These are phyloP conservation scores for Miniopterus natalensis DNA, from an alignment of 2,113 vertebrate species.

Conservation along the genomic window DNA sequence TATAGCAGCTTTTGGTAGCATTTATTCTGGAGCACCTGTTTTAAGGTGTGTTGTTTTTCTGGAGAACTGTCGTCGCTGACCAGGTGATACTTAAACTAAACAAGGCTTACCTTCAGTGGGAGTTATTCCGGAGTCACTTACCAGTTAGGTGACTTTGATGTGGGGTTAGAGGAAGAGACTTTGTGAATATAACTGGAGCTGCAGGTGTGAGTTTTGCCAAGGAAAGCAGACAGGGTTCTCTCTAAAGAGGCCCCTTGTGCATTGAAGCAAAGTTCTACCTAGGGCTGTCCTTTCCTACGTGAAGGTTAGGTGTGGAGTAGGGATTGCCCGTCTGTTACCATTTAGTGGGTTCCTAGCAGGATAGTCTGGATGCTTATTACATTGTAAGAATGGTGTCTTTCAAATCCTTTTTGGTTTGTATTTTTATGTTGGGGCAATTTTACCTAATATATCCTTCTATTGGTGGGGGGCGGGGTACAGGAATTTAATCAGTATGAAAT, in stretches of 20 bases:
- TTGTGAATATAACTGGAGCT: background rate
- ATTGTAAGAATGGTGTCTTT: background rate
- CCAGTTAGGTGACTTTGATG: background rate
- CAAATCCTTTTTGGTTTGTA: slow-evolving; percentile 9
- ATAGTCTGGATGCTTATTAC: background rate
- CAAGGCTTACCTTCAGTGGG: background rate
- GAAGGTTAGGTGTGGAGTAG: background rate
- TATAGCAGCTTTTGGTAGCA: background rate
- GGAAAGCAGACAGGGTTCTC: background rate
- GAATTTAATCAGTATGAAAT: slow-evolving; percentile 54
- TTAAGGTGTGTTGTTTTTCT: background rate
- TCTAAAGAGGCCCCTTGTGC: background rate
- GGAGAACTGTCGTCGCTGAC: background rate
- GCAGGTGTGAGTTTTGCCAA: background rate
- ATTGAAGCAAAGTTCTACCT: background rate
- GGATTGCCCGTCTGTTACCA: background rate
- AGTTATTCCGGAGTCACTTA: background rate
- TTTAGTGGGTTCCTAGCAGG: background rate
- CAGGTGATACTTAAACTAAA: background rate
- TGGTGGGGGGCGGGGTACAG: background rate
- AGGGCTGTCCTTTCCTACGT: background rate
- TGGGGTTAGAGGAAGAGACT: background rate
- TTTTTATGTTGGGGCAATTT: slow-evolving; percentile 54
- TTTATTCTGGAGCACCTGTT: background rate
- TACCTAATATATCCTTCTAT: background rate